phyloP scores from a whole-genome alignment of 2,888 invertebrate genomes.

The Drosophila cracens region DNA sequence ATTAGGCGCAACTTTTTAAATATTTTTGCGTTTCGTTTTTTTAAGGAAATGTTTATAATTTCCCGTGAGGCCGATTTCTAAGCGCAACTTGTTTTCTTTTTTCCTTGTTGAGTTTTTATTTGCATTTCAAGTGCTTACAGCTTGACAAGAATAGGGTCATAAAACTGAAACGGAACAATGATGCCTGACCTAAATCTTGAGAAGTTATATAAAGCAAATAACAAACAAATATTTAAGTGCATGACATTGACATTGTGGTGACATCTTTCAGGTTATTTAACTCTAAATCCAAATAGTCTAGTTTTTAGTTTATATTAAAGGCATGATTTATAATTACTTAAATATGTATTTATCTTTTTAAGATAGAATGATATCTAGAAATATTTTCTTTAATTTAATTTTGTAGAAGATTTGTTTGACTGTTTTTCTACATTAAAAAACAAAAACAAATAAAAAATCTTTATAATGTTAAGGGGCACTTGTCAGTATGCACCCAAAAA shows the following conservation, averaged over 20 bases:
- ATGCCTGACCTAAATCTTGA: conserved; percentile 29
- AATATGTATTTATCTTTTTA: neutral
- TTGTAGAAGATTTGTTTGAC: neutral
- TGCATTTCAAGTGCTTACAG: conserved; percentile 50
- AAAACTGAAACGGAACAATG: conserved; percentile 6
- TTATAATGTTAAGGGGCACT: neutral
- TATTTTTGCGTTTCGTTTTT: conserved; percentile 39
- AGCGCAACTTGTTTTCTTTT: conserved; percentile 32
- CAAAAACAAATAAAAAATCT: neutral
- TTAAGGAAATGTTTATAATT: conserved; percentile 66
- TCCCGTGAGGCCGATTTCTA: conserved; percentile 72
- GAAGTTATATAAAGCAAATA: neutral
- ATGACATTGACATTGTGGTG: neutral
- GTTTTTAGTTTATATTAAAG: neutral
- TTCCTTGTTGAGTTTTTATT: conserved; percentile 48
- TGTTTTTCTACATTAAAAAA: neutral
- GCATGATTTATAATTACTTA: neutral
- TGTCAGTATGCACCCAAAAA: neutral
- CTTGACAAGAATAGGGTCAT: conserved; percentile 9
- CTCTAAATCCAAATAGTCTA: neutral
- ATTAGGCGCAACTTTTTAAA: conserved; percentile 74
- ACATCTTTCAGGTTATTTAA: neutral
- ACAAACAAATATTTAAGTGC: neutral
- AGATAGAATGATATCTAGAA: neutral
- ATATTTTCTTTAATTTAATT: neutral